Percentiles rank a stretch among this genome's conserved stretches.
Conservation (phyloP, 2,888 invertebrate species). For the Dryocosmus kuriphilus region DNA sequence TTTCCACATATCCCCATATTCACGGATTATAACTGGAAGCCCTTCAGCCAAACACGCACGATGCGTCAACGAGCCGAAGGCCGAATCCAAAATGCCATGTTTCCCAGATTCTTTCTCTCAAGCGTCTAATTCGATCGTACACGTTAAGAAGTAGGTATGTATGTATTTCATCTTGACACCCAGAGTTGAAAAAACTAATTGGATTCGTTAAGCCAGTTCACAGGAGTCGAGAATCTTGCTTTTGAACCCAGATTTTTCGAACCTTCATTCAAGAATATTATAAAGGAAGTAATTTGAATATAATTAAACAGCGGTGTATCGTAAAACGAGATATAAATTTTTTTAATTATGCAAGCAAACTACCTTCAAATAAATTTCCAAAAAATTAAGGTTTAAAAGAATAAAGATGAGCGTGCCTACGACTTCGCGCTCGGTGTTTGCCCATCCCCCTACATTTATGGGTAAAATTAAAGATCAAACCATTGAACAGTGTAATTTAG, state of each 20-base stretch:
- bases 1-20: conserved; percentile 42
- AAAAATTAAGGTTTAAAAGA: too few relatives aligned
- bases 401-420: too few relatives aligned
- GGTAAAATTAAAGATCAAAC: too few relatives aligned
- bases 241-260: not conserved
- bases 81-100: conserved; percentile 52
- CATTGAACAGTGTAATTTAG: too few relatives aligned
- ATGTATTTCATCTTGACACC: conserved; percentile 45
- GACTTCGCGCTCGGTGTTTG: too few relatives aligned
- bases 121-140: conserved; percentile 2
- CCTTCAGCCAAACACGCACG: conserved; percentile 43
- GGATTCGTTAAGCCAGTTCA: not conserved
- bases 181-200: not conserved
- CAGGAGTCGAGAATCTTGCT: not conserved
- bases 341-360: too few relatives aligned
- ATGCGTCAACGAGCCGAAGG: conserved; percentile 51
- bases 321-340: too few relatives aligned
- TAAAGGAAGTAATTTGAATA: too few relatives aligned
- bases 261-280: too few relatives aligned
- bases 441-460: too few relatives aligned
- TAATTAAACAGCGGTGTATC: too few relatives aligned
- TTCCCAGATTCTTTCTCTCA: conserved; percentile 12
- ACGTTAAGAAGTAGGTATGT: not conserved
- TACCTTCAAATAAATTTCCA: too few relatives aligned
- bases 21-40: conserved; percentile 31